Conservation (phyloP, 2,888 invertebrate genomes). For the Zhengitettix transpicula region DNA sequence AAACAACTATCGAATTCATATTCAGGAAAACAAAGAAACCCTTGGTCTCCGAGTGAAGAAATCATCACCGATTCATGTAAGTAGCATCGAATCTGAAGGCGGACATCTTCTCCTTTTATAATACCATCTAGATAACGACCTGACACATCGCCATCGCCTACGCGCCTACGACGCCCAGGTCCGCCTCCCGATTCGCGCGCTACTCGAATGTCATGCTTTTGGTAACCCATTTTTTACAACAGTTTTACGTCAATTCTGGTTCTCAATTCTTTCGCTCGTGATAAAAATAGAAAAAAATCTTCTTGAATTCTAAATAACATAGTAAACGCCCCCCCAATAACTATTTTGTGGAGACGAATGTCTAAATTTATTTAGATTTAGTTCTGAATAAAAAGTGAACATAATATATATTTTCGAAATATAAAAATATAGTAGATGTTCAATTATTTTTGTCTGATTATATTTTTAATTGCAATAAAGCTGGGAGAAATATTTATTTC, state of each 20-base stretch:
- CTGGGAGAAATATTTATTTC: background rate
- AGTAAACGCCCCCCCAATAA: background rate
- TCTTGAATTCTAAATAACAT: no score
- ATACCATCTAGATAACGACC: slow-evolving; percentile 11
- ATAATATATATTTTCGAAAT: background rate
- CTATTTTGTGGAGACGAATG: background rate
- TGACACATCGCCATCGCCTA: slow-evolving; percentile 6
- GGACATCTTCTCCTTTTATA: background rate
- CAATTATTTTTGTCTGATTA: background rate
- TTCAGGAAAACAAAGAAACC: no score
- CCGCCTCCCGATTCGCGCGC: background rate
- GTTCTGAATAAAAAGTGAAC: background rate
- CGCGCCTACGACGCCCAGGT: background rate
- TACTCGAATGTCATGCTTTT: background rate
- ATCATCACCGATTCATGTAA: background rate
- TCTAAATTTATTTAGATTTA: background rate
- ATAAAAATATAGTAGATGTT: background rate
- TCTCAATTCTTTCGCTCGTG: no score
- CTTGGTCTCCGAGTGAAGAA: background rate
- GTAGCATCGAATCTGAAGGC: background rate
- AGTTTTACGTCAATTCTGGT: background rate
- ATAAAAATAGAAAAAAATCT: no score
- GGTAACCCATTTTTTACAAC: background rate
- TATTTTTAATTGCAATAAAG: background rate
- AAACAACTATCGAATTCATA: no score